Evolutionary conservation across 92 coral and sea anemone species (phyloP), one percentile per base, ranked within the genome.

Genomic region (Zoanthus solanderi): DNA sequence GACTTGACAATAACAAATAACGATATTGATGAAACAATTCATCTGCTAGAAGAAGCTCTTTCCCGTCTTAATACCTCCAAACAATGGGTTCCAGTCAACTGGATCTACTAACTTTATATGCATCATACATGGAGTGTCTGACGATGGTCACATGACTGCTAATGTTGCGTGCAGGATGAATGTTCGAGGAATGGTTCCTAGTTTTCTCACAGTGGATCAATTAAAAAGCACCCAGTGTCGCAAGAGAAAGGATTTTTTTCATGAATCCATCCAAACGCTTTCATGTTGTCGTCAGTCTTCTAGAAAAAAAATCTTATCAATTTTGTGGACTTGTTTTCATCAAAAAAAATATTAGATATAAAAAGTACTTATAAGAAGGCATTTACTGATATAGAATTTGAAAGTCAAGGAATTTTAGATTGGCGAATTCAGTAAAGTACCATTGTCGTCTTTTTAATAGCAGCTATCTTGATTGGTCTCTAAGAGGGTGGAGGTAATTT

Each of bases 31-130:
- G 99, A 97, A 73, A 97, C 99, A 6, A 97, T 97, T 83, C 79
- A 78, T 37, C 91, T 89, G 63, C 92, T 97, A 78, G 98, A 97
- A 57, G 91, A 92, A 77, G 81, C 98, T 30, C 88, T 97, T n/a
- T 97, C 93, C 18, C 87, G 75, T 46, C 94, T 97, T 60, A 88
- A 87, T 54, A 89, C 88, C 69, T 84, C 96, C 14, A 94, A 93
- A 23, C 99, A 97, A 77, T 97, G 99, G 99, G 95, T 97, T 28
- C 99, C 99, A 9, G 94, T 96, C 83, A 90, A 92, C 77, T 97
- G 99, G 99, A 96, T 97, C 75, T 97, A 97, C 88, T 97, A 77
- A 92, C 5, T 1, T 46, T 6, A 17, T 4, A 8, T 66, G 61
- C 23, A 52, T 29, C 74, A 12, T 47, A 37, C 52, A 80, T 18